Evolutionary conservation across 2,888 invertebrate genomes (phyloP), one percentile per base, ranked within the genome.

Genomic region (Sialis lutaria): DNA sequence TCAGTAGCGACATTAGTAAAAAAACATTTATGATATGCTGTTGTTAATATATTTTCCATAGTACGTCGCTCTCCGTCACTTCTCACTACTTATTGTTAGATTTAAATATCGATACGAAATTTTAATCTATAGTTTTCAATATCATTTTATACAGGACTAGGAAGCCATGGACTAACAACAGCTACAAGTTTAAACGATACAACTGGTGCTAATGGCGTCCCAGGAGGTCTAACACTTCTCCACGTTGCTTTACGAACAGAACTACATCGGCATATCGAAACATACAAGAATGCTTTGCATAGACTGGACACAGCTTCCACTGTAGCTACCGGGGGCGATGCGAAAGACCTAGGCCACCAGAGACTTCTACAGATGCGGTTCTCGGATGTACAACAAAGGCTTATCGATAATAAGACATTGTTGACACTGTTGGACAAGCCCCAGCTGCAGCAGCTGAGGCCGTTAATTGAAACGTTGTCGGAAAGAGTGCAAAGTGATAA

Each of bases 341-440:
- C 88, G 22, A 84, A 86, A 0, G 79, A 83, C 35, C 84, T 89
- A 1, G 89, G 89, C 40, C 92, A 93, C 68, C 92, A 92, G 64
- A 73, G 92, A 30, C 78, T 91, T 42, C 68, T 93, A 52, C 85
- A 88, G 44, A 73, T 91, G 48, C 80, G 79, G 45, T 83, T 87
- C 58, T 75, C 79, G 6, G 91, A 92, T 60, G 88, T 93, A 44
- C 91, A 92, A 62, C 81, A 89, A 54, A 69, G 92, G 1, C 72
- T 93, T 47, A 91, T 92, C 57, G 90, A 91, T 67, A 92, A 93
- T 67, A 90, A 91, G 65, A 84, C 88, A 0, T 68, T 92, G 35
- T 69, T 90, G 51, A 91, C 90, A 42, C 80, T 87, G 49, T 69
- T 91, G 54, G 86, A 86, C 59, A 87, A 87, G 60, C 82, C 83